Conservation (phyloP, 2,797 vertebrate genomes). For the Myripristis murdjan region DNA sequence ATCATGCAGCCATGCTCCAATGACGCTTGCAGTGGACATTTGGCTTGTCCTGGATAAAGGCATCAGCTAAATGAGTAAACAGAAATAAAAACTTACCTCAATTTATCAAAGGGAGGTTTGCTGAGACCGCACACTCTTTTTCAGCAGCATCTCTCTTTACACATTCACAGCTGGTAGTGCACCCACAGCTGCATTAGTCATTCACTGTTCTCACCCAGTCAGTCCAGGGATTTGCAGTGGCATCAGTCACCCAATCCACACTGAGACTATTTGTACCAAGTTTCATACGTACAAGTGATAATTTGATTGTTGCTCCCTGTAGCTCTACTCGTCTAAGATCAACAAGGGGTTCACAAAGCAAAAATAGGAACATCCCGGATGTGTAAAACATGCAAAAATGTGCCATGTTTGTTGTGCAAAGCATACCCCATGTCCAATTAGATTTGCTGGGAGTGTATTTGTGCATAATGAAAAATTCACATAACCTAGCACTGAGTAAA, state of each 20-base stretch:
- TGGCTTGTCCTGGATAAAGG: neutral
- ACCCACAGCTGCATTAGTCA: no score
- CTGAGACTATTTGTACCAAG: no score
- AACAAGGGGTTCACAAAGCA: constrained; percentile 12
- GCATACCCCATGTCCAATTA: constrained; percentile 13
- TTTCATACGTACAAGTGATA: no score
- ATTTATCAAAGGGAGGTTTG: neutral
- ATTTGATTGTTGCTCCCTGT: no score
- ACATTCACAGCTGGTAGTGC: no score
- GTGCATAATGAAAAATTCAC: constrained; percentile 42
- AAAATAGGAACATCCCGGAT: neutral
- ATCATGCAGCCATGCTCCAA: no score
- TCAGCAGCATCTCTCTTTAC: neutral
- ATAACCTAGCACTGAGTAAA: constrained; percentile 13
- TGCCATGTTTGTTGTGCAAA: constrained; percentile 1
- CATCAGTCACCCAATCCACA: no score
- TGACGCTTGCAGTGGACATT: no score
- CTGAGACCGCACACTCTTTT: neutral
- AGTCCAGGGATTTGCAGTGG: no score
- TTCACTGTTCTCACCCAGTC: no score
- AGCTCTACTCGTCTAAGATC: neutral
- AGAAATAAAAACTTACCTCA: neutral
- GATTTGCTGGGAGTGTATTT: constrained; percentile 39
- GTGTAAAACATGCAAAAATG: constrained; percentile 37
- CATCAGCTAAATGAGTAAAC: neutral